phyloP scores from a whole-genome alignment of 2,113 vertebrate species.

The Rhabdornis inornatus region DNA sequence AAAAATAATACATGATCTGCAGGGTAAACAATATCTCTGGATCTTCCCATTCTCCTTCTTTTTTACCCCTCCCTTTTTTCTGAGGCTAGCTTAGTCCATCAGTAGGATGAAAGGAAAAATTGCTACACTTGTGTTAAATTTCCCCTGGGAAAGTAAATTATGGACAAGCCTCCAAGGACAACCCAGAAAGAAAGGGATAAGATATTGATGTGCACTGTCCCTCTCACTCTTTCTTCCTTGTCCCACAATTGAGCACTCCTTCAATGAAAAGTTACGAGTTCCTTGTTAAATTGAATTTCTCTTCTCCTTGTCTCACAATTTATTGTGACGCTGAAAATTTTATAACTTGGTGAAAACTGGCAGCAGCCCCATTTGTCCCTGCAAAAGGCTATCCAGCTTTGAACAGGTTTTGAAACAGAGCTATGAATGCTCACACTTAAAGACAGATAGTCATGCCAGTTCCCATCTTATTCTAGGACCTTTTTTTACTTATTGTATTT shows the following conservation, averaged over 20 bases:
- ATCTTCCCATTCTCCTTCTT: neutral
- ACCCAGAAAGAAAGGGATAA: slow-evolving; percentile 53
- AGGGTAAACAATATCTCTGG: slow-evolving; percentile 59
- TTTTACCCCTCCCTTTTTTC: neutral
- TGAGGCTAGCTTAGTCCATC: slow-evolving; percentile 45
- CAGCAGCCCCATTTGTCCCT: slow-evolving; percentile 59
- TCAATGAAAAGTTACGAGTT: slow-evolving; percentile 70
- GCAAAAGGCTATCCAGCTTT: slow-evolving; percentile 48
- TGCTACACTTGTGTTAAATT: slow-evolving; percentile 71
- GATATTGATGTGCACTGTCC: slow-evolving; percentile 62
- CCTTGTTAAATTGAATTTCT: slow-evolving; percentile 70
- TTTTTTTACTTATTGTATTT: slow-evolving; percentile 15
- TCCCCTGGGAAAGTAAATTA: slow-evolving; percentile 72
- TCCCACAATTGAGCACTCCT: slow-evolving; percentile 56
- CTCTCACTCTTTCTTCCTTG: slow-evolving; percentile 56
- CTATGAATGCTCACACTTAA: neutral
- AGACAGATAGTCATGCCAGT: slow-evolving; percentile 44
- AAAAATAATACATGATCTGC: slow-evolving; percentile 61
- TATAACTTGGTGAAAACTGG: slow-evolving; percentile 66
- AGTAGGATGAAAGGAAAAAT: slow-evolving; percentile 70
- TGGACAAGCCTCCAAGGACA: slow-evolving; percentile 67
- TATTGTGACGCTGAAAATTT: slow-evolving; percentile 68
- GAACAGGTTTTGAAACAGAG: slow-evolving; percentile 48
- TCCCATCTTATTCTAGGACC: slow-evolving; percentile 28
- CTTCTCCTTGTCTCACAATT: slow-evolving; percentile 64